These are phyloP conservation scores for Sciurus carolinensis DNA, from an alignment of 2,797 vertebrate genomes.

Conservation along the genomic window DNA sequence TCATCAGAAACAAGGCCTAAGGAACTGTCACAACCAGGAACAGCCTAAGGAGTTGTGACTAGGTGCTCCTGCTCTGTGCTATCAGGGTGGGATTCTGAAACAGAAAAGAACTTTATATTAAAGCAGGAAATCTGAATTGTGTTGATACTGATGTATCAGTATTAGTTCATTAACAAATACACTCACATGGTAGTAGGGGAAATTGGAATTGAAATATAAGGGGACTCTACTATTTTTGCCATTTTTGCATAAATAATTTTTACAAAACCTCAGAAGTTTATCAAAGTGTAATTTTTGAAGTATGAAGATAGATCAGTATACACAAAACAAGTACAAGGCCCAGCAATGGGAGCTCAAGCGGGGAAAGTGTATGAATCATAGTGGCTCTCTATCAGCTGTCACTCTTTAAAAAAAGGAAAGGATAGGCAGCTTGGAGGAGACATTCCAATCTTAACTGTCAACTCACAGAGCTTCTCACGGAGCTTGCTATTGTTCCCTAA, in stretches of 20 bases:
- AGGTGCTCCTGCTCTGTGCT: neutral
- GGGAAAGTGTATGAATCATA: neutral
- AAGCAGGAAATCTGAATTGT: neutral
- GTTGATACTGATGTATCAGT: neutral
- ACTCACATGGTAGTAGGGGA: neutral
- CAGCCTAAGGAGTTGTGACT: neutral
- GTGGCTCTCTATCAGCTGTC: neutral
- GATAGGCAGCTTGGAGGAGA: neutral
- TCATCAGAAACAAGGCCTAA: slow-evolving; percentile 14
- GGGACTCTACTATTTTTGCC: neutral
- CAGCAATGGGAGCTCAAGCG: neutral
- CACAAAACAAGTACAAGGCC: neutral
- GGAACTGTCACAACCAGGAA: neutral
- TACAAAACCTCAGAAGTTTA: neutral
- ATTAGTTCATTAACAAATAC: neutral
- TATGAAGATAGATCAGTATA: neutral
- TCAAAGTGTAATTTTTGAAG: neutral
- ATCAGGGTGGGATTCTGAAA: neutral
- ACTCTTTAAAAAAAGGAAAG: neutral
- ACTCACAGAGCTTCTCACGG: no score
- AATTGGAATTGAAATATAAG: neutral
- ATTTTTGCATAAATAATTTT: neutral
- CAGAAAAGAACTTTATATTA: neutral
- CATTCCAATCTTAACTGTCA: neutral
- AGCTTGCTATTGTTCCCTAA: no score